These are phyloP conservation scores for Spicauda simplicius DNA, from an alignment of 2,888 invertebrate genomes.

Conservation along the genomic window DNA sequence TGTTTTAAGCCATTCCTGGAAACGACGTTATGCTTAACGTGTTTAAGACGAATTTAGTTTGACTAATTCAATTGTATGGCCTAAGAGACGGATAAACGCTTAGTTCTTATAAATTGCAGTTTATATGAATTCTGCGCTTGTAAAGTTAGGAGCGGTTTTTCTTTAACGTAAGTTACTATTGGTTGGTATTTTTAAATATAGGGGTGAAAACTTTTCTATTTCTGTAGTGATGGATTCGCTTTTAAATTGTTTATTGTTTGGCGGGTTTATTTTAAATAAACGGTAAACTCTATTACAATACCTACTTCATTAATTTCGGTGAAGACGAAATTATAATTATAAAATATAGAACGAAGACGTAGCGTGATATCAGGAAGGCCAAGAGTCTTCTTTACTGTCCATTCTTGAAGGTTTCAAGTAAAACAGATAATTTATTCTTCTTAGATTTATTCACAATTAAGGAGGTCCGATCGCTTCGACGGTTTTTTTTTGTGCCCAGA, in stretches of 20 bases:
- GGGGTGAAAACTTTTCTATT: conserved; percentile 52
- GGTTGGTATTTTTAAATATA: conserved; percentile 22
- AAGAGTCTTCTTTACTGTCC: too few species aligned
- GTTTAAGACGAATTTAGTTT: background rate
- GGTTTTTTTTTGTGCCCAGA: too few species aligned
- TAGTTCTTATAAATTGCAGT: conserved; percentile 18
- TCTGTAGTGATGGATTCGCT: conserved; percentile 65
- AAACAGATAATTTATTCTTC: too few species aligned
- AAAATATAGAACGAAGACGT: too few species aligned
- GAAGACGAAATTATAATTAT: too few species aligned
- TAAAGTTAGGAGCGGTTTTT: conserved; percentile 47
- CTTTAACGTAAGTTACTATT: conserved; percentile 33
- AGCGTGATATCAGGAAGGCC: too few species aligned
- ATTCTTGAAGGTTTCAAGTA: too few species aligned
- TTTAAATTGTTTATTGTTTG: conserved; percentile 69
- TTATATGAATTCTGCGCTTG: conserved; percentile 40
- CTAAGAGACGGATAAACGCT: conserved; percentile 13
- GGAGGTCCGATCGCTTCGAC: too few species aligned
- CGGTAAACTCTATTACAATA: too few species aligned
- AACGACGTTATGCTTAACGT: background rate
- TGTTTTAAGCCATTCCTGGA: background rate
- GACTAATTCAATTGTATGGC: conserved; percentile 2
- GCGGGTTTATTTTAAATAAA: conserved; percentile 42
- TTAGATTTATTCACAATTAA: too few species aligned
- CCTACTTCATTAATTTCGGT: too few species aligned